These are phyloP conservation scores for Molorchus minor DNA, from an alignment of 2,888 invertebrate species.

Conservation along the genomic window DNA sequence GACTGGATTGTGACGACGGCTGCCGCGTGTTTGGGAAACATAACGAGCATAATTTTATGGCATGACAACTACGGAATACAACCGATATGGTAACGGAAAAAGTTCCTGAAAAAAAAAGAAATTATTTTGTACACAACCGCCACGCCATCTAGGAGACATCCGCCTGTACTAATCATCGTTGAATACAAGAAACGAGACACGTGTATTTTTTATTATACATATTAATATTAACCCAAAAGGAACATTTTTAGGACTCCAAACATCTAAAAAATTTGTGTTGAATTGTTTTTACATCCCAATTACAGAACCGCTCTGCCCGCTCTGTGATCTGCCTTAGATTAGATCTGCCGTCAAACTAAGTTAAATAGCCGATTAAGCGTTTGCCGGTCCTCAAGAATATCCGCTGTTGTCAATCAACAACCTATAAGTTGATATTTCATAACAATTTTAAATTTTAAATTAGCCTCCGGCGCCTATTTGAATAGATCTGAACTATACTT, in stretches of 20 bases:
- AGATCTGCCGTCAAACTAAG: neutral
- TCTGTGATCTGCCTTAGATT: too few relatives aligned
- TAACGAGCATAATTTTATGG: slow-evolving; percentile 9
- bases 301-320: too few relatives aligned
- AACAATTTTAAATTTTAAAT: neutral
- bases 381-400: neutral
- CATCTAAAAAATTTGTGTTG: too few relatives aligned
- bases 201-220: too few relatives aligned
- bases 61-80: slow-evolving; percentile 10
- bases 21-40: neutral
- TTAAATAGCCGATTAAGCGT: neutral
- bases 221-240: too few relatives aligned
- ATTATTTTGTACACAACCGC: neutral
- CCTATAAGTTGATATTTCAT: neutral
- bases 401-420: neutral
- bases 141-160: neutral
- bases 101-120: neutral
- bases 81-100: slow-evolving; percentile 17
- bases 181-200: neutral
- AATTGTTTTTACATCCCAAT: too few relatives aligned
- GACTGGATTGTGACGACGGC: slow-evolving; percentile 20
- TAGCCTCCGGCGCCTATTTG: too few relatives aligned
- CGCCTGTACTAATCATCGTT: neutral
- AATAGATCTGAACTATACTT: too few relatives aligned
- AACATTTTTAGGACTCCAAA: too few relatives aligned